Evolutionary conservation across 2,888 invertebrate genomes (phyloP).

Genomic region (Agriopis leucophaearia): DNA sequence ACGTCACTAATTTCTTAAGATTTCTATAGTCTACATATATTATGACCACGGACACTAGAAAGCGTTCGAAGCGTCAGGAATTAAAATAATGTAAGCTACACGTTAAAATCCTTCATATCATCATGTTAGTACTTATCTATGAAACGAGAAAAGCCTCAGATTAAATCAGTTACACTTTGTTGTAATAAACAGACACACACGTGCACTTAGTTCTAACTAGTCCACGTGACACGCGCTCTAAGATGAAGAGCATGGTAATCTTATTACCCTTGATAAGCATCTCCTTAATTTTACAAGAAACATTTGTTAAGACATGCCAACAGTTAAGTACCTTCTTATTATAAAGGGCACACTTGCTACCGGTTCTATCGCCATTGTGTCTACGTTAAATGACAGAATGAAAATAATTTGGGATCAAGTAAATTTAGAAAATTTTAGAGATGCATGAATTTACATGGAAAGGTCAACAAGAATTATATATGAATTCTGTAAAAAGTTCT

Average conservation of each 20-base stretch:
- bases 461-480: no score
- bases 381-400: not conserved
- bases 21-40: no score
- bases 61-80: no score
- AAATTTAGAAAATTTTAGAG: no score
- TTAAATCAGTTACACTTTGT: not conserved
- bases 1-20: no score
- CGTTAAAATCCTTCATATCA: no score
- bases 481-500: no score
- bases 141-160: no score
- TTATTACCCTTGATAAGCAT: conserved; percentile 79
- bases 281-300: conserved; percentile 81
- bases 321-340: conserved; percentile 73
- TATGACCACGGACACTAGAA: no score
- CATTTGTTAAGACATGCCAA: conserved; percentile 70
- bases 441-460: no score
- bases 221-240: conserved; percentile 73
- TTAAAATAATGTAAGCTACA: no score
- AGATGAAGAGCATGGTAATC: conserved; percentile 61
- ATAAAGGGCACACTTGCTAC: conserved; percentile 83
- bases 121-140: no score
- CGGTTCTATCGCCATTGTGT: conserved; percentile 33
- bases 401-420: not conserved
- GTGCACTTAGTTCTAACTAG: conserved; percentile 71
- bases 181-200: not conserved